Base-by-base conservation (phyloP, 2,113 vertebrate genomes). In the Saccopteryx bilineata region DNA sequence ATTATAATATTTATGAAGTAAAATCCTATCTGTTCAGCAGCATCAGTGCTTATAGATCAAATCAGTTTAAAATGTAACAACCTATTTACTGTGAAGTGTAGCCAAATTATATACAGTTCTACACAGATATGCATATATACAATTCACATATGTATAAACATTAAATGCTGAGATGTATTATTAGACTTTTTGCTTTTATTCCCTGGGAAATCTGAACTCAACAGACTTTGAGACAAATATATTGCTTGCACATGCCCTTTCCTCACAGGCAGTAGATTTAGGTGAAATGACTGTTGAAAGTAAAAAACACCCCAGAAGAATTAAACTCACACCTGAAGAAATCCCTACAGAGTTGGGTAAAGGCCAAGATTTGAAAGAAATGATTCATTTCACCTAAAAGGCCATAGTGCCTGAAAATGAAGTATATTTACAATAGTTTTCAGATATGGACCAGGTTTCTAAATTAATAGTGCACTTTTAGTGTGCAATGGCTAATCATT, bases 161-260 rank as follows among this genome's bases (percentile, higher is more conserved):
- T 26, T 52, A 96, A 88, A 63, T 60, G 6, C 11, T 68, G n/a
- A 92, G 19, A 91, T 58, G 24, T 85, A 7, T 0, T 39, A 78
- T 61, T 60, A 81, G 19, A 28, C 39, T 91, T 33, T 65, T 72
- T 68, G 68, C 18, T 50, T 87, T 78, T 28, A 0, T 5, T 19
- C n/a, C 26, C 31, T 23, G 39, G 8, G 13, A 87, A 74, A 79
- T 79, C 52, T 74, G 5, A 92, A 33, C 6, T 89, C 50, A 80
- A 76, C 54, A 63, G 2, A 66, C 12, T 90, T 63, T 63, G 65
- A 87, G 46, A 60, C 46, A 90, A 87, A 95, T 48, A 39, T 50
- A 72, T 93, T 58, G 87, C 14, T 33, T 72, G 39, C 7, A 91
- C 48, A 1, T 85, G 33, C 9, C 24, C 17, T 96, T 90, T 95